These are phyloP conservation scores for Petrocephalus sullivani DNA, from an alignment of 2,797 vertebrate genomes.

Conservation along the genomic window DNA sequence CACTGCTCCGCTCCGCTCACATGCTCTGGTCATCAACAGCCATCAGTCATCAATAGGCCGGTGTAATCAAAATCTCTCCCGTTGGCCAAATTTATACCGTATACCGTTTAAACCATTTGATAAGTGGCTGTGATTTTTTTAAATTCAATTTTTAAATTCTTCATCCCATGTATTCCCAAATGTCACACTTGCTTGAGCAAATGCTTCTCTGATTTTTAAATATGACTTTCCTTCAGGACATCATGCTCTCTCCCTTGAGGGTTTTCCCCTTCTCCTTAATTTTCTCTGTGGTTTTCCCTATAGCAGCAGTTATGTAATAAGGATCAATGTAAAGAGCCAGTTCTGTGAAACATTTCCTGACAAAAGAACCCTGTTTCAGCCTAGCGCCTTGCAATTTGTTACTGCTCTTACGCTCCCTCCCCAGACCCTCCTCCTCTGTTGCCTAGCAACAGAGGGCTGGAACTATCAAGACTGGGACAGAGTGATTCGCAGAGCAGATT, in stretches of 20 bases:
- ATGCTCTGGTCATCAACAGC: no score
- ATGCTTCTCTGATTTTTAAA: constrained; percentile 69
- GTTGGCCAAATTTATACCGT: no score
- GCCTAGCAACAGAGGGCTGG: constrained; percentile 82
- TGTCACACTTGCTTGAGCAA: constrained; percentile 53
- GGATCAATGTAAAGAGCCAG: constrained; percentile 57
- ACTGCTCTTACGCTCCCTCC: constrained; percentile 53
- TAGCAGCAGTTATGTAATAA: constrained; percentile 14
- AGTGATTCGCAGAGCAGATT: constrained; percentile 79
- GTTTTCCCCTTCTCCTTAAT: not conserved
- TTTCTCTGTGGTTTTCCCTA: not conserved
- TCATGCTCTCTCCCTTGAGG: constrained; percentile 55
- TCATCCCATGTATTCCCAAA: not conserved
- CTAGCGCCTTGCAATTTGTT: constrained; percentile 76
- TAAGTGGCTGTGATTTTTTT: no score
- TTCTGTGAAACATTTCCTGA: constrained; percentile 69
- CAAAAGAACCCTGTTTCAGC: constrained; percentile 75
- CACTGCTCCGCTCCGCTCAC: no score
- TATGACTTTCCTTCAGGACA: constrained; percentile 69
- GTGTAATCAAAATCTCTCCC: no score
- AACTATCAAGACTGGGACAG: constrained; percentile 74
- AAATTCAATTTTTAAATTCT: not conserved
- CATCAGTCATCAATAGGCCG: not conserved
- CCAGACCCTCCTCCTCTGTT: constrained; percentile 57
- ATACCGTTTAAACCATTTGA: no score